Percentiles rank a stretch among this genome's conserved stretches.
phyloP scores from a whole-genome alignment of 35 echinoderm and acorn worm species.

The Heliocidaris tuberculata region DNA sequence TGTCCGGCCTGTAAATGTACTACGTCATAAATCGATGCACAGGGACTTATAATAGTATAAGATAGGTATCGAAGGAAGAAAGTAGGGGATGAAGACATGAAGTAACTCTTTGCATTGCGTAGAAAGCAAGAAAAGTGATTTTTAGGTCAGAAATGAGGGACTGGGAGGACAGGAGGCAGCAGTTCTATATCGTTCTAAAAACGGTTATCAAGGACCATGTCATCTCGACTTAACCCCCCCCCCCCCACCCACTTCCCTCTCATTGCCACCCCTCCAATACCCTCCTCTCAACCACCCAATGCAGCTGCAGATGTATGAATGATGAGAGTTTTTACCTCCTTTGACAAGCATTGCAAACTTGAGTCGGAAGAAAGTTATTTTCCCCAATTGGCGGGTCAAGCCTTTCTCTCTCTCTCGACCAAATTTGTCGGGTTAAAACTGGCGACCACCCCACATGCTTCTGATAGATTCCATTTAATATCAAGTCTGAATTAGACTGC shows the following conservation, averaged over 20 bases:
- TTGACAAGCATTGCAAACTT: conserved; percentile 30
- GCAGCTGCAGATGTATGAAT: conserved; percentile 31
- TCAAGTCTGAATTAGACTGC: neutral
- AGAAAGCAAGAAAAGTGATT: neutral
- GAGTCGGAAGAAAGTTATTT: conserved; percentile 8
- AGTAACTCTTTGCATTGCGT: neutral
- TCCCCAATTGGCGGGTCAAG: conserved; percentile 2
- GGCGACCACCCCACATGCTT: conserved; percentile 22
- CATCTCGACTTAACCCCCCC: neutral
- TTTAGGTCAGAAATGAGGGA: neutral
- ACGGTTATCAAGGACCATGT: neutral
- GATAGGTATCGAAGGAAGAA: neutral
- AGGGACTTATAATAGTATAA: neutral
- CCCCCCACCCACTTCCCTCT: neutral
- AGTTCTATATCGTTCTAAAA: neutral
- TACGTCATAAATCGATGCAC: neutral
- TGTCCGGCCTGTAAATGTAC: neutral
- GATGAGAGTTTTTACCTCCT: neutral
- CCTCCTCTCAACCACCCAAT: neutral
- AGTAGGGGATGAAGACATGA: neutral
- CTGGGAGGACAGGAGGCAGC: neutral
- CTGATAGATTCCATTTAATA: neutral
- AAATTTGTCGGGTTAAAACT: conserved; percentile 9
- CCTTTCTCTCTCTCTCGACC: neutral
- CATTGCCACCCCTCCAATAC: neutral